Conservation (phyloP, 1,140 invertebrate genomes). For the Neocloeon triangulifer region DNA sequence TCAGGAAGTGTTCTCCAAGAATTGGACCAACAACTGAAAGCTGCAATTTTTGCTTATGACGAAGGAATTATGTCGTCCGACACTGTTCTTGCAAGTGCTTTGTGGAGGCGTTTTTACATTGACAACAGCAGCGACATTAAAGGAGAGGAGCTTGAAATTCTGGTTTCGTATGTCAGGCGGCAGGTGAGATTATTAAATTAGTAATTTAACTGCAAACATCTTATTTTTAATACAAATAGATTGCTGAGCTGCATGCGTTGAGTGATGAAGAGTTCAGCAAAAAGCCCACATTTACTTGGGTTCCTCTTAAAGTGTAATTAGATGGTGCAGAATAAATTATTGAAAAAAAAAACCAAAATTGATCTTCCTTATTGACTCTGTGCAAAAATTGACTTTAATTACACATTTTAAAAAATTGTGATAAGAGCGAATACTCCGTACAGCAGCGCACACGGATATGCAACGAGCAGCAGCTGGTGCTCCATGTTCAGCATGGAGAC, state of each 20-base stretch:
- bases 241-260: too few species aligned
- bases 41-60: constrained; percentile 60
- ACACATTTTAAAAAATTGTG: constrained; percentile 79
- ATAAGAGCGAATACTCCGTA: constrained; percentile 89
- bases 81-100: constrained; percentile 42
- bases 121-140: constrained; percentile 29
- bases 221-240: too few species aligned
- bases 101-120: constrained; percentile 61
- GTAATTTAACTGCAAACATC: too few species aligned
- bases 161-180: constrained; percentile 46
- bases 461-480: constrained; percentile 73
- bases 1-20: constrained; percentile 11
- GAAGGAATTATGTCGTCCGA: constrained; percentile 59
- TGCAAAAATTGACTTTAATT: too few species aligned
- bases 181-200: constrained; percentile 35
- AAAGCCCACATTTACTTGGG: too few species aligned
- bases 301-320: too few species aligned
- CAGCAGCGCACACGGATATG: constrained; percentile 87
- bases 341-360: too few species aligned
- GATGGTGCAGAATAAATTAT: too few species aligned
- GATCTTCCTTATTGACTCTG: too few species aligned
- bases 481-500: constrained; percentile 75
- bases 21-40: constrained; percentile 55
- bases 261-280: too few species aligned
- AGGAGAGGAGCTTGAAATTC: constrained; percentile 33